A percentile compares a stretch with the other conserved stretches of the same genome.
Conservation (phyloP, 1,140 invertebrate species). For the Plectrocnemia conspersa region DNA sequence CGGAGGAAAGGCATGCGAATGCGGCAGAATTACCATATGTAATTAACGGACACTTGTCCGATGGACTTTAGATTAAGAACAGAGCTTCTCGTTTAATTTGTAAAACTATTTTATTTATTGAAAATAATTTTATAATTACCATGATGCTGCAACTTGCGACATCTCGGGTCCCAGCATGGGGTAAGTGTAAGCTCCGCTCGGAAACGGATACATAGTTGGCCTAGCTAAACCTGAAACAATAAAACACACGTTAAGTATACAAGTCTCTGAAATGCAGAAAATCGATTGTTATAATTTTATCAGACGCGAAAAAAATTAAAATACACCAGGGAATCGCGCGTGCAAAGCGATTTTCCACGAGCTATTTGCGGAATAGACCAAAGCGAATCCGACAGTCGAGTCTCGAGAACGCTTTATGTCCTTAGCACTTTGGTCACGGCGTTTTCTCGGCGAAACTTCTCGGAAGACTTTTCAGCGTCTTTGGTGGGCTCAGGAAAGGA, state of each 20-base stretch:
- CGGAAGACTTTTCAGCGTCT: constrained; percentile 2
- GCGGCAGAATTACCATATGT: constrained; percentile 7
- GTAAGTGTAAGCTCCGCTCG: constrained; percentile 81
- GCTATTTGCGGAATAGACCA: neutral
- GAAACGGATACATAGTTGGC: constrained; percentile 86
- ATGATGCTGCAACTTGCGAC: constrained; percentile 86
- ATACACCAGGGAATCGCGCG: neutral
- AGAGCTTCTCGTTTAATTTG: no score
- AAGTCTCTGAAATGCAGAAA: no score
- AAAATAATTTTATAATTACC: constrained; percentile 56
- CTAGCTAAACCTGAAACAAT: constrained; percentile 74
- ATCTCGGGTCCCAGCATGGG: constrained; percentile 92
- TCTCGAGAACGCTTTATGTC: neutral
- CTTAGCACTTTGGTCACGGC: neutral
- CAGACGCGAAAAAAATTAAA: no score
- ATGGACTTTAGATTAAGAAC: neutral
- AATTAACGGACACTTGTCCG: constrained; percentile 16
- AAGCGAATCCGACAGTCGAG: neutral
- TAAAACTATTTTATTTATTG: no score
- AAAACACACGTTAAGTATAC: no score
- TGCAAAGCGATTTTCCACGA: neutral
- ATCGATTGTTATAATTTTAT: no score
- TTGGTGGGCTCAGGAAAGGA: neutral
- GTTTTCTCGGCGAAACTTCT: neutral
- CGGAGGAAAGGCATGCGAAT: constrained; percentile 1